These are phyloP conservation scores for Regulus satrapa DNA, from an alignment of 2,113 vertebrate species.

Conservation along the genomic window DNA sequence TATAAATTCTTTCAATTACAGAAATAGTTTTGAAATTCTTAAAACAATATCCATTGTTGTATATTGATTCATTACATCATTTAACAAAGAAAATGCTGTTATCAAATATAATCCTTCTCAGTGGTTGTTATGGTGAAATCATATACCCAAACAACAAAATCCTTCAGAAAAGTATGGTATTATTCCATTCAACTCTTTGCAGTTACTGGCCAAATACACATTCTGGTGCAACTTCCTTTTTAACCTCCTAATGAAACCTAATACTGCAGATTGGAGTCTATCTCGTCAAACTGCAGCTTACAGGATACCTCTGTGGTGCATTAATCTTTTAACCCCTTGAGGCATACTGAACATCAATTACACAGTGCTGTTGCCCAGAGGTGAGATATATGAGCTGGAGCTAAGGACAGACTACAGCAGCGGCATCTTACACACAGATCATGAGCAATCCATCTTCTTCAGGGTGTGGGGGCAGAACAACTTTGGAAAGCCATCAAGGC, in stretches of 20 bases:
- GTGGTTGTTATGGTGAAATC: background rate
- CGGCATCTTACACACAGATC: constrained; percentile 53
- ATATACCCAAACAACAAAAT: background rate
- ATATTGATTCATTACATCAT: background rate
- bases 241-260: constrained; percentile 24
- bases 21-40: background rate
- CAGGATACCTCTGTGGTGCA: constrained; percentile 28
- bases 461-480: constrained; percentile 50
- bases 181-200: background rate
- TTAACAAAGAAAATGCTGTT: background rate
- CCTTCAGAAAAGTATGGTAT: background rate
- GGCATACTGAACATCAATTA: constrained; percentile 81
- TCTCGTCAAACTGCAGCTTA: constrained; percentile 21
- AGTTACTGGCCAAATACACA: background rate
- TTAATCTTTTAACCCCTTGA: constrained; percentile 75
- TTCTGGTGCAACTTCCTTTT: background rate
- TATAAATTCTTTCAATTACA: background rate
- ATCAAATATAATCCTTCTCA: background rate
- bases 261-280: background rate
- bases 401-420: constrained; percentile 65
- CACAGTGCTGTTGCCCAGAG: constrained; percentile 61
- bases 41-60: background rate
- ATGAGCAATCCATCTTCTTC: constrained; percentile 74
- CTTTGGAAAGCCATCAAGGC: constrained; percentile 60
- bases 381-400: constrained; percentile 73